These are phyloP conservation scores for Cherax destructor DNA, from an alignment of 1,140 invertebrate species.

Conservation along the genomic window DNA sequence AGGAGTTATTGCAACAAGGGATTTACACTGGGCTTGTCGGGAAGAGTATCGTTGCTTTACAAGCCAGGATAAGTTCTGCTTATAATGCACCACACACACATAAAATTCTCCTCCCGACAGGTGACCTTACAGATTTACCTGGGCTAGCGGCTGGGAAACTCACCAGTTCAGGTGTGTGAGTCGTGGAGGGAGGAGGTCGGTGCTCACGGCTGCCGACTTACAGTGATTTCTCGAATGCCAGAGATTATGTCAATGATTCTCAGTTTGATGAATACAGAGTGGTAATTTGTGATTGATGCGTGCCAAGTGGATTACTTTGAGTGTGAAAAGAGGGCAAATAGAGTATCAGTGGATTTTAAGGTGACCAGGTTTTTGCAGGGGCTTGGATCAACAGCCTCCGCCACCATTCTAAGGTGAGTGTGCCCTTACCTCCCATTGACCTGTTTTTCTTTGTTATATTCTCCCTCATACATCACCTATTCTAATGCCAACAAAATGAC, in stretches of 20 bases:
- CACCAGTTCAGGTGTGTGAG: neutral
- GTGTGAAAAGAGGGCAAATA: neutral
- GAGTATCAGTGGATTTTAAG: slow-evolving; percentile 1
- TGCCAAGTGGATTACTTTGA: neutral
- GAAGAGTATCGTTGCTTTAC: no score
- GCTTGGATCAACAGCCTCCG: neutral
- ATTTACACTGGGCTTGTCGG: no score
- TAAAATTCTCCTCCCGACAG: slow-evolving; percentile 1
- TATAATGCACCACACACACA: no score
- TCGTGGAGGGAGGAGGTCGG: neutral
- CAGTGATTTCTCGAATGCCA: neutral
- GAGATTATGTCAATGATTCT: neutral
- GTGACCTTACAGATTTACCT: neutral
- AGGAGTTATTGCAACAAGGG: no score
- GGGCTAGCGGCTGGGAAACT: neutral
- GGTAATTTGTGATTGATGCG: neutral
- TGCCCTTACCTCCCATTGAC: neutral
- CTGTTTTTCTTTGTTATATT: no score
- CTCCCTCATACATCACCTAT: no score
- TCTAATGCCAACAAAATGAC: no score
- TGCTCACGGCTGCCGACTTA: neutral
- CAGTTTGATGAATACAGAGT: neutral
- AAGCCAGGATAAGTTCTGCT: no score
- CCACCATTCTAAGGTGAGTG: slow-evolving; percentile 15
- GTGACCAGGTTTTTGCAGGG: slow-evolving; percentile 11